These are phyloP conservation scores for Salvelinus fontinalis DNA, from an alignment of 2,113 vertebrate genomes.

Conservation along the genomic window DNA sequence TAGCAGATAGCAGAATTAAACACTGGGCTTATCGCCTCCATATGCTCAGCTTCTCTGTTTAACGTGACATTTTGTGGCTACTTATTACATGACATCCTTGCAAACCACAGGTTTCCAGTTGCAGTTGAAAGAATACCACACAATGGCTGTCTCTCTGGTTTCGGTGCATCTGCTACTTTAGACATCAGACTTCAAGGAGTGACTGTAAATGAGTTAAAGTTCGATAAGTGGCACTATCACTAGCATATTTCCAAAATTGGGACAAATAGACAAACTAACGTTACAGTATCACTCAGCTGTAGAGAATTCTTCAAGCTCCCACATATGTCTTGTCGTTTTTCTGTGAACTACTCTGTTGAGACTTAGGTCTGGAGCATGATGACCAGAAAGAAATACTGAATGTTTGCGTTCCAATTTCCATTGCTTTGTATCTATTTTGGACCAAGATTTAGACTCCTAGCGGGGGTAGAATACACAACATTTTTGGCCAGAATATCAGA, in stretches of 20 bases:
- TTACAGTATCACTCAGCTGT: not conserved
- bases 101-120: not conserved
- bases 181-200: not conserved
- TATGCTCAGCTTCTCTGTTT: not conserved
- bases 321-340: not conserved
- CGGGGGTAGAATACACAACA: constrained; percentile 12
- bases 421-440: constrained; percentile 31
- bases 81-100: not conserved
- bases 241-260: not conserved
- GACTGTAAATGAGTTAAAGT: not conserved
- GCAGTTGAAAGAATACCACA: too few relatives aligned
- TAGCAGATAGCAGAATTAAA: constrained; percentile 27
- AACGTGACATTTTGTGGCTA: not conserved
- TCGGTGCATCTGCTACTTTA: not conserved
- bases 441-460: constrained; percentile 18
- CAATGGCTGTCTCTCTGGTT: not conserved
- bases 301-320: not conserved
- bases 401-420: constrained; percentile 6
- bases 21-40: constrained; percentile 3
- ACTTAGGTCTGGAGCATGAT: not conserved
- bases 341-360: not conserved
- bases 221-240: not conserved
- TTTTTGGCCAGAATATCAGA: not conserved
- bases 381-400: not conserved
- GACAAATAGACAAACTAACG: too few relatives aligned